Conservation (phyloP, 2,797 vertebrate genomes). For the Ctenopoma multispine region DNA sequence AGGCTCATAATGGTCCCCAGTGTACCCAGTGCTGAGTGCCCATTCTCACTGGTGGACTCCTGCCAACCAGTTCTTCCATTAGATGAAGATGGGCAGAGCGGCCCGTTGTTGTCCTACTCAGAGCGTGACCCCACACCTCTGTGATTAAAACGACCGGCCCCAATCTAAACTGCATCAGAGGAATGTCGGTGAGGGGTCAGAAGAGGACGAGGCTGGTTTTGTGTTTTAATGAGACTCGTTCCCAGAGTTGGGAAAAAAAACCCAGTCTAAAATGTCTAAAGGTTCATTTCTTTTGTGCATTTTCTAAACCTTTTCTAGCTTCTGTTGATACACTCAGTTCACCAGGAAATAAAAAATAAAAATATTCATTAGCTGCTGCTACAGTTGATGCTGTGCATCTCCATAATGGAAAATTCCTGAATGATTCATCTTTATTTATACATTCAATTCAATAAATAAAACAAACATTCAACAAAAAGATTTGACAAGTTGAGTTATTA, state of each 20-base stretch:
- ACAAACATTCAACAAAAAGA: no score
- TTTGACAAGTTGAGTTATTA: no score
- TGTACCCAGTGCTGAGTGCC: conserved; percentile 35
- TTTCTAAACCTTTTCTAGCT: no score
- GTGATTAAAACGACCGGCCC: conserved; percentile 25
- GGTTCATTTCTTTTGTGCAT: no score
- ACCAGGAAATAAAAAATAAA: no score
- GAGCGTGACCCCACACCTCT: conserved; percentile 12
- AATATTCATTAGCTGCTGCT: no score
- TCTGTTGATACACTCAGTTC: no score
- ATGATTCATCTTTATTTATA: no score
- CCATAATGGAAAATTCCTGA: no score
- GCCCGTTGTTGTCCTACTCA: neutral
- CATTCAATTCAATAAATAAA: no score
- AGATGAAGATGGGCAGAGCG: conserved; percentile 15
- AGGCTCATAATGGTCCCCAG: conserved; percentile 41
- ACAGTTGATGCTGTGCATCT: no score
- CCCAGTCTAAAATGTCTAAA: neutral
- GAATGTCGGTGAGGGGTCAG: conserved; percentile 22
- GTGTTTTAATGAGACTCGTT: conserved; percentile 66
- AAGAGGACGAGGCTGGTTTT: neutral
- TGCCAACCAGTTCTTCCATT: conserved; percentile 35
- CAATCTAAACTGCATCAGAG: conserved; percentile 18
- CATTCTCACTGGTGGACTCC: conserved; percentile 12
- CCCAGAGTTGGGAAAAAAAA: conserved; percentile 39